phyloP scores from a whole-genome alignment of 2,113 vertebrate genomes.

The Grammomys surdaster region DNA sequence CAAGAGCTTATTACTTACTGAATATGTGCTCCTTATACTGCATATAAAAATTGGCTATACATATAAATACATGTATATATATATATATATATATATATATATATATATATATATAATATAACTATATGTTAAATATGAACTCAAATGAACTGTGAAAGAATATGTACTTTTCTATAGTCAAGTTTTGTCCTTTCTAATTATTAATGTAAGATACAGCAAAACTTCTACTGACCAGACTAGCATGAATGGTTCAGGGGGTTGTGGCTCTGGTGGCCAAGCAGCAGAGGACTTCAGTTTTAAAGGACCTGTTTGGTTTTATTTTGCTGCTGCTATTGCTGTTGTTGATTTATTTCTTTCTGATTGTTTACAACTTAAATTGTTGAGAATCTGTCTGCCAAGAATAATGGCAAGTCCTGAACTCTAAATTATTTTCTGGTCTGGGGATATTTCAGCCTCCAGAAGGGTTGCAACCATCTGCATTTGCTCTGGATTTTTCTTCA shows the following conservation, averaged over 20 bases:
- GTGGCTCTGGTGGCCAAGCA: not conserved
- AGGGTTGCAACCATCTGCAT: not conserved
- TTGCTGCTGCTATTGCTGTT: not conserved
- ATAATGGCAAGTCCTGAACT: not conserved
- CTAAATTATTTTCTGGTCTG: not conserved
- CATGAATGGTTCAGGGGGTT: not conserved
- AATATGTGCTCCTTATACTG: not conserved
- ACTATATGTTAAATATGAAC: not conserved
- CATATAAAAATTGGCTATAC: not conserved
- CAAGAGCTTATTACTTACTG: not conserved
- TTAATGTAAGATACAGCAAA: not conserved
- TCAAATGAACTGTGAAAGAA: constrained; percentile 2
- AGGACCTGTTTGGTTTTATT: not conserved
- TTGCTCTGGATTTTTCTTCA: not conserved
- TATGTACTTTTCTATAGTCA: not conserved
- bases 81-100: too few species aligned
- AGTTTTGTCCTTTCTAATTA: not conserved
- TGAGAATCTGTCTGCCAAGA: not conserved
- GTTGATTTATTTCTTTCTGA: not conserved
- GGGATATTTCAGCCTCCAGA: not conserved
- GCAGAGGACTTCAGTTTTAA: not conserved
- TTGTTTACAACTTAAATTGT: not conserved
- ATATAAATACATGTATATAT: not conserved
- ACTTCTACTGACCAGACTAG: too few species aligned
- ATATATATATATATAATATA: too few species aligned